Percentiles rank a stretch among this genome's conserved stretches.
Evolutionary conservation across 2,888 invertebrate genomes (phyloP).

Genomic region (Gisinianus flammeolus): DNA sequence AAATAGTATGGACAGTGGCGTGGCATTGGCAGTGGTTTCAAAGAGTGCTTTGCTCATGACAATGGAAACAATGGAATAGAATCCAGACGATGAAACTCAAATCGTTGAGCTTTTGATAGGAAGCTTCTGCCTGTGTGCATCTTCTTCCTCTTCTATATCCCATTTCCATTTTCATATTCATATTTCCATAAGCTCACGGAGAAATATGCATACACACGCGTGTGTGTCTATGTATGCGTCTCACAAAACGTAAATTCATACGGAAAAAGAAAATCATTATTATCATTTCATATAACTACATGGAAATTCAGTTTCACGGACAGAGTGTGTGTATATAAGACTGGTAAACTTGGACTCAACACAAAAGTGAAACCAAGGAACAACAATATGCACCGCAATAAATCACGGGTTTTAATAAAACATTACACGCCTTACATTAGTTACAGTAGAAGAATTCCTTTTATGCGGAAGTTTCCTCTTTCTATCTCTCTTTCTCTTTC

Average conservation of each 20-base stretch:
- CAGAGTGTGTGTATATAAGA: not conserved
- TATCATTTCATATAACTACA: not conserved
- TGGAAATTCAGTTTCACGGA: not conserved
- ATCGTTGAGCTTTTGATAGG: not conserved
- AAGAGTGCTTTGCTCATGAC: not conserved
- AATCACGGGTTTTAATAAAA: constrained; percentile 57
- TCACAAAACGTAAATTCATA: not conserved
- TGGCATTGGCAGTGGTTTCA: not conserved
- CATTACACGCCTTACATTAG: constrained; percentile 57
- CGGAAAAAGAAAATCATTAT: not conserved
- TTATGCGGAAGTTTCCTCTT: constrained; percentile 35
- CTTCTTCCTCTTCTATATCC: not conserved
- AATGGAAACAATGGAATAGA: not conserved
- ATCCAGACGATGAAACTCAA: not conserved
- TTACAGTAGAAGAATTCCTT: constrained; percentile 53
- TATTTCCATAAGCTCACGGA: not conserved
- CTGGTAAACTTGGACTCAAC: constrained; percentile 19
- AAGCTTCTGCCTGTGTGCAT: not conserved
- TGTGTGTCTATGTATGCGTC: not conserved
- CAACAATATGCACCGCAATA: constrained; percentile 46
- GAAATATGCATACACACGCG: not conserved
- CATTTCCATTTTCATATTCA: not conserved
- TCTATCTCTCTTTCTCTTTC: not conserved
- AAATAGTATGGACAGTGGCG: not conserved
- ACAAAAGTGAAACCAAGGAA: constrained; percentile 26